Evolutionary conservation across 2,888 invertebrate species (phyloP).

Genomic region (Volucella inflata): DNA sequence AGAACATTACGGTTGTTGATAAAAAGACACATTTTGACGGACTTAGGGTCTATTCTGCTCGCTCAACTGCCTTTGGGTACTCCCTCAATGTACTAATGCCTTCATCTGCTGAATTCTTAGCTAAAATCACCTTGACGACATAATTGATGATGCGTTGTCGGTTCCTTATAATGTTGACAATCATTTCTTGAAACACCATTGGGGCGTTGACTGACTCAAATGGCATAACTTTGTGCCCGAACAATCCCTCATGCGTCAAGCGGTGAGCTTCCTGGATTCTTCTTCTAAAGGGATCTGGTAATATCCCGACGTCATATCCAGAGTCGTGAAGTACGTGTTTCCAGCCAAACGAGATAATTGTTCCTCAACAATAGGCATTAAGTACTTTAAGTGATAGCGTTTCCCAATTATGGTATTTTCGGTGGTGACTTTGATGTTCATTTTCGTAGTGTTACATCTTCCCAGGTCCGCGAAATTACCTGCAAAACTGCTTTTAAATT

Average conservation of each 20-base stretch:
- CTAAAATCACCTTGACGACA: conserved; percentile 23
- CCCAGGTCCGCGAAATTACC: conserved; percentile 24
- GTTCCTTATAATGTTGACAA: conserved; percentile 49
- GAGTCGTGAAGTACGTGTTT: conserved; percentile 76
- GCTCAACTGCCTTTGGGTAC: conserved; percentile 32
- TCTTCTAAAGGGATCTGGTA: conserved; percentile 75
- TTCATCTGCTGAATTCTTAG: too few species aligned
- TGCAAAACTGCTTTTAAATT: conserved; percentile 29
- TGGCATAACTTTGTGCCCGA: conserved; percentile 78
- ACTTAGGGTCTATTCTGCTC: conserved; percentile 37
- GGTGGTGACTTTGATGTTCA: background rate
- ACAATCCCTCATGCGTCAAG: conserved; percentile 79
- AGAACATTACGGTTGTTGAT: conserved; percentile 32
- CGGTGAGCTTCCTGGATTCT: conserved; percentile 77
- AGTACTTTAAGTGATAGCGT: conserved; percentile 34
- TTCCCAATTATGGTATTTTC: background rate
- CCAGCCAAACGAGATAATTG: conserved; percentile 75
- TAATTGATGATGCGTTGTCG: conserved; percentile 9
- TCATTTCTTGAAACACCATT: conserved; percentile 78
- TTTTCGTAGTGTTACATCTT: background rate
- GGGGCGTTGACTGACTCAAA: conserved; percentile 80
- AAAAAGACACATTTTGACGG: conserved; percentile 60
- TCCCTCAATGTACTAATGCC: background rate
- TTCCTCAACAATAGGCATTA: conserved; percentile 72
- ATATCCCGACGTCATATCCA: conserved; percentile 79